Conservation (phyloP, 2,113 vertebrate genomes). For the Stigmatopora argus region DNA sequence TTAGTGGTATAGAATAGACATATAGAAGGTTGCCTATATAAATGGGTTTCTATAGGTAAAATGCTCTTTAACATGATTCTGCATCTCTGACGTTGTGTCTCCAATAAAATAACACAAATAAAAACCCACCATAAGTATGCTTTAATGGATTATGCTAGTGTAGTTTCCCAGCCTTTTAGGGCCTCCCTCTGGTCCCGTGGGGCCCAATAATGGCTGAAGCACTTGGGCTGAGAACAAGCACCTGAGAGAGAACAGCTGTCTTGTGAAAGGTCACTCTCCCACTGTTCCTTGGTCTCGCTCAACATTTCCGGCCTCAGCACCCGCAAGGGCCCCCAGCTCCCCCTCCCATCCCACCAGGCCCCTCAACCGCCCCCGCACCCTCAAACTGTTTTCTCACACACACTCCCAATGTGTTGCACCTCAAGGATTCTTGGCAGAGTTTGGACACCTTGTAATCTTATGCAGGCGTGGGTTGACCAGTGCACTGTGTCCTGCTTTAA, state of each 20-base stretch:
- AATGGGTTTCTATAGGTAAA: not conserved
- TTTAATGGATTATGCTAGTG: conserved; percentile 4
- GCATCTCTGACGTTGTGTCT: not conserved
- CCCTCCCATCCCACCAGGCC: conserved; percentile 77
- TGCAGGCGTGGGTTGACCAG: conserved; percentile 81
- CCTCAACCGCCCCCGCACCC: conserved; percentile 75
- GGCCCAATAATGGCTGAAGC: conserved; percentile 88
- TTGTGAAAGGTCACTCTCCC: conserved; percentile 80
- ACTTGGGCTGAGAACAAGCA: conserved; percentile 89
- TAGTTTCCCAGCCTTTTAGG: conserved; percentile 41
- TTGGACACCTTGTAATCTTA: conserved; percentile 83
- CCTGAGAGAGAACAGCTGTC: conserved; percentile 97
- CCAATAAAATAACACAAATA: not conserved
- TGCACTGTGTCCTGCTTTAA: conserved; percentile 75
- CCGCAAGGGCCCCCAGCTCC: conserved; percentile 50
- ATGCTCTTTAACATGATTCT: not conserved
- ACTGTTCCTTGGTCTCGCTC: conserved; percentile 51
- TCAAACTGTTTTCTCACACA: conserved; percentile 67
- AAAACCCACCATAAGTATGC: not conserved
- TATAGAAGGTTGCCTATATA: not conserved
- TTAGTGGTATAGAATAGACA: not conserved
- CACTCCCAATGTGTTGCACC: conserved; percentile 66
- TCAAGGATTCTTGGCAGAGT: conserved; percentile 90
- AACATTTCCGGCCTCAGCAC: conserved; percentile 54
- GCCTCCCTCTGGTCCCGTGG: conserved; percentile 75